Base-by-base conservation (phyloP, 2,797 vertebrate genomes). In the Sebastes umbrosus region DNA sequence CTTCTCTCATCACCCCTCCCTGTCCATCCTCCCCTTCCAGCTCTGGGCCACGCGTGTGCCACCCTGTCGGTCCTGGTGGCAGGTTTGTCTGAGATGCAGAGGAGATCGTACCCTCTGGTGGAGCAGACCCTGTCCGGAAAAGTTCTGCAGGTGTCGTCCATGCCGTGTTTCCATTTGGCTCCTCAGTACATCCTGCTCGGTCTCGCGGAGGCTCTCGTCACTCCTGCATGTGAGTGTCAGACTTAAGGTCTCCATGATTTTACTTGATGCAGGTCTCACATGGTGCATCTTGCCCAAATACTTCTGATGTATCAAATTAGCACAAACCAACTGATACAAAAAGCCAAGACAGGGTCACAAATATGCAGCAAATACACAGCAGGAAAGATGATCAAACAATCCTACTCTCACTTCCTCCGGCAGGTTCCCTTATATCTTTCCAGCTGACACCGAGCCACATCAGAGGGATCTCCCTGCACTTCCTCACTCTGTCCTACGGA, bases 161-260 rank as follows among this genome's bases (percentile, higher is more conserved):
- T 98, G 98, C 92, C 96, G 2, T 98, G 96, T 75, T 94, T 97
- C 90, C 96, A 96, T 64, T 91, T 99, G 79, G 94, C 95, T 4
- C 97, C 97, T 83, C 98, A 98, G 82, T 98, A 99, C 54, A 65
- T 98, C 84, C 92, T 99, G 14, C 96, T 99, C 0, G 97, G 97
- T 71, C 86, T 99, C 18, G 98, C 98, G 2, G 98, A 99, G 93
- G 96, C 97, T 31, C 93, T 98, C 59, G 97, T 97, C 73, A 97
- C 94, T 22, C 97, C 98, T 24, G 96, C 97, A 8, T 97, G 98
- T 99, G 90, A 97, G 97, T 95, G 83, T 69, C 13, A 59, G 16
- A 43, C 16, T 64, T 4, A 2, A 8, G 4, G 11, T 4, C 2
- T 65, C 18, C 5, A 32, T 32, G 1, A 20, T 10, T 50, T 13